Evolutionary conservation across 2,888 invertebrate species (phyloP).

Genomic region (Lymantria dispar): DNA sequence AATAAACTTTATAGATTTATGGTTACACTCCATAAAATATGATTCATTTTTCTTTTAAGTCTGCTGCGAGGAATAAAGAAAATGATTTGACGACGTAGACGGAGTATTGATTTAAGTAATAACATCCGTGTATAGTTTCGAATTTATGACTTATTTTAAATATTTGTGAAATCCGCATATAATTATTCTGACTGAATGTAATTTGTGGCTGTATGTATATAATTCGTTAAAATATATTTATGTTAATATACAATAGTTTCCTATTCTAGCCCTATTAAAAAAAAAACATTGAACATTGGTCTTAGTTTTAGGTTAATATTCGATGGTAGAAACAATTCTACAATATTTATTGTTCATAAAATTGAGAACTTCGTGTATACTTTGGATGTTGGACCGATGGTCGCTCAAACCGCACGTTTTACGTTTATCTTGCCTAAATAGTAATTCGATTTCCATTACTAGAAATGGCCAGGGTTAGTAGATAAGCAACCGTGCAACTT

Average conservation of each 20-base stretch:
- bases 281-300: too few relatives aligned
- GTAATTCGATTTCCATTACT: conserved; percentile 73
- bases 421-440: conserved; percentile 65
- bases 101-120: too few relatives aligned
- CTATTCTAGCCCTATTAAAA: too few relatives aligned
- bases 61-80: too few relatives aligned
- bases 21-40: conserved; percentile 6
- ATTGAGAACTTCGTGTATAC: conserved; percentile 38
- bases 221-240: too few relatives aligned
- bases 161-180: too few relatives aligned
- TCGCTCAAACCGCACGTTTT: conserved; percentile 48
- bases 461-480: conserved; percentile 57
- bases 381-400: conserved; percentile 37
- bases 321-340: background rate
- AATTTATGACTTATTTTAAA: too few relatives aligned
- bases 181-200: too few relatives aligned
- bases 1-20: conserved; percentile 40
- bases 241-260: too few relatives aligned
- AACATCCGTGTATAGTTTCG: too few relatives aligned
- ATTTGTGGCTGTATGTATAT: too few relatives aligned
- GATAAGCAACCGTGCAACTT: conserved; percentile 57
- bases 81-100: too few relatives aligned
- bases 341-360: conserved; percentile 32
- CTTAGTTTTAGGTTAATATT: conserved; percentile 1
- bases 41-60: background rate